A percentile compares a stretch with the other conserved stretches of the same genome.
Conservation (phyloP, 2,113 vertebrate genomes). For the Zosterops japonicus region DNA sequence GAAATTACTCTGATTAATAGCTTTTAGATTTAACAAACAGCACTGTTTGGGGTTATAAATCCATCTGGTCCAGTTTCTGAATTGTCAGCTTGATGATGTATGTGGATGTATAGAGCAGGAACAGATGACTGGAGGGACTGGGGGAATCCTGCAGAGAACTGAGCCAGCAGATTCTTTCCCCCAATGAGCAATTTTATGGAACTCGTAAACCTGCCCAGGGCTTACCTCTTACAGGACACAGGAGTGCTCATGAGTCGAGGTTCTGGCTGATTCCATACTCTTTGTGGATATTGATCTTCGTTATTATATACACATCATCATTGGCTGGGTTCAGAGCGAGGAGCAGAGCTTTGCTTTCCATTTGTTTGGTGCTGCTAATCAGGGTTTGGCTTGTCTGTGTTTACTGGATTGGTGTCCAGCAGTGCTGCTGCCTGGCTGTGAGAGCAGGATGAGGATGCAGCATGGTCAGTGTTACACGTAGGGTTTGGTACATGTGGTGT, state of each 20-base stretch:
- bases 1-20: constrained; percentile 44
- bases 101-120: constrained; percentile 10
- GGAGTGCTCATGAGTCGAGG: background rate
- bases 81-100: constrained; percentile 22
- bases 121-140: constrained; percentile 33
- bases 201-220: background rate
- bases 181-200: background rate
- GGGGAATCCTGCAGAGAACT: constrained; percentile 9
- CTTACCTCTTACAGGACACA: background rate
- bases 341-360: background rate
- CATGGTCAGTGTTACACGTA: rapidly evolving
- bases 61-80: constrained; percentile 23
- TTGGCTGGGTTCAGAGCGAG: background rate
- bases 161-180: background rate
- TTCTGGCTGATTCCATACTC: background rate
- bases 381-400: background rate
- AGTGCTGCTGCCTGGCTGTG: background rate
- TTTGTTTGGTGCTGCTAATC: background rate
- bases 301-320: background rate
- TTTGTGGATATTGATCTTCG: background rate
- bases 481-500: background rate
- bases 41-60: constrained; percentile 22
- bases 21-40: constrained; percentile 42
- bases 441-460: background rate
- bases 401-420: background rate